Conservation (phyloP, 2,888 invertebrate genomes). For the Mycalesis mineus region DNA sequence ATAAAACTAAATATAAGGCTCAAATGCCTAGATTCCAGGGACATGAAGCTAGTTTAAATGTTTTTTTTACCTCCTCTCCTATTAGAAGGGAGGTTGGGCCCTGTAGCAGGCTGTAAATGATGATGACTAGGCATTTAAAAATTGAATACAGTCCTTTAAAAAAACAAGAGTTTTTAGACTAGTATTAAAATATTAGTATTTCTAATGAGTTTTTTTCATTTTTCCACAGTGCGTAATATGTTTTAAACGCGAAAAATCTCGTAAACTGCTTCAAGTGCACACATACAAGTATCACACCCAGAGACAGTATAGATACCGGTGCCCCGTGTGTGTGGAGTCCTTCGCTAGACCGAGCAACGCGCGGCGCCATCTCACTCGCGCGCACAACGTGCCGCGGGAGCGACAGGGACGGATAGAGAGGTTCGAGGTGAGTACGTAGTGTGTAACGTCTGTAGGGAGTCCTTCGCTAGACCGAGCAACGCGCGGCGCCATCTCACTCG, state of each 20-base stretch:
- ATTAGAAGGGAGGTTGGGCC: too few relatives aligned
- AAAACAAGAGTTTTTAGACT: too few relatives aligned
- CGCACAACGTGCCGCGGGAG: conserved; percentile 26
- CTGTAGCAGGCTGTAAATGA: too few relatives aligned
- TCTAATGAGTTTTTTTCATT: background rate
- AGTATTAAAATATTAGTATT: background rate
- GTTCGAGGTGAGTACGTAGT: conserved; percentile 5
- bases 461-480: conserved; percentile 25
- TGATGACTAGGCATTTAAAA: too few relatives aligned
- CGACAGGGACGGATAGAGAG: conserved; percentile 28
- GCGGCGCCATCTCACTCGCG: conserved; percentile 26
- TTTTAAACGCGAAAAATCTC: conserved; percentile 25
- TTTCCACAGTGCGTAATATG: conserved; percentile 23
- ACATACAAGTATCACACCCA: conserved; percentile 23
- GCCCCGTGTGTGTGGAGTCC: conserved; percentile 22
- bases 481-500: conserved; percentile 27
- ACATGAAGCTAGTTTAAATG: too few relatives aligned
- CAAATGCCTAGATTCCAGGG: too few relatives aligned
- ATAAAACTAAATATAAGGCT: too few relatives aligned
- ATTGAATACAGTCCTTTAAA: too few relatives aligned
- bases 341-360: conserved; percentile 27
- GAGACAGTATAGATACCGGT: conserved; percentile 23
- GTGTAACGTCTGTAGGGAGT: conserved; percentile 14
- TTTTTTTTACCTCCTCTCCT: too few relatives aligned
- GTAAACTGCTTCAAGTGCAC: conserved; percentile 25